A percentile compares a stretch with the other conserved stretches of the same genome.
phyloP scores from a whole-genome alignment of 2,888 invertebrate genomes.

The Orchesellides sinensis region DNA sequence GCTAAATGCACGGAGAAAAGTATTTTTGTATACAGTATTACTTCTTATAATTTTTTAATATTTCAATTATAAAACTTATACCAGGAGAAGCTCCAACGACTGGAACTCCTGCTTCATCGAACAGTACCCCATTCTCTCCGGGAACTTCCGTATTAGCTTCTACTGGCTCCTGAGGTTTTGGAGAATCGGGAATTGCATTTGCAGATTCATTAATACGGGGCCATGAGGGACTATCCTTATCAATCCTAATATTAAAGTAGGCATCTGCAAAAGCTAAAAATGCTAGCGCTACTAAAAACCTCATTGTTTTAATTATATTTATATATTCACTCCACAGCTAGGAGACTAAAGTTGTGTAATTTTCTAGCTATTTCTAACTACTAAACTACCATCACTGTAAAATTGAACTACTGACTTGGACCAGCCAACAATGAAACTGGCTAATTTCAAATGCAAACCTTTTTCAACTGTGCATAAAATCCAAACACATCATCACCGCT shows the following conservation, averaged over 20 bases:
- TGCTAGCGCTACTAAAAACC: constrained; percentile 12
- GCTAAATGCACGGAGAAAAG: background rate
- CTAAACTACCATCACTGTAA: constrained; percentile 19
- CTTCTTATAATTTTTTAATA: no score
- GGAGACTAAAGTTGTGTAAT: no score
- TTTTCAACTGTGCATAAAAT: no score
- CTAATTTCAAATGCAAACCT: background rate
- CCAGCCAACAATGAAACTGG: background rate
- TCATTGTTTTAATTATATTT: constrained; percentile 33
- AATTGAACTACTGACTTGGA: constrained; percentile 27
- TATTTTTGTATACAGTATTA: no score
- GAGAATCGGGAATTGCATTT: constrained; percentile 34
- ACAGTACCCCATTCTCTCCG: constrained; percentile 19
- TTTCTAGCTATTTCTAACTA: no score
- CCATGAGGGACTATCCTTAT: constrained; percentile 53
- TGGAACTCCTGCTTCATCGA: constrained; percentile 22
- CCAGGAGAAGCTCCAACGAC: background rate
- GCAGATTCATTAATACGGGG: constrained; percentile 47
- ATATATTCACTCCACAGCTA: background rate
- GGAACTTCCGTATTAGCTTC: constrained; percentile 28
- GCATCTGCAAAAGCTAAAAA: constrained; percentile 27
- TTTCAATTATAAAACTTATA: no score
- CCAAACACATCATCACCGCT: background rate
- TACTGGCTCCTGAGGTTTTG: background rate
- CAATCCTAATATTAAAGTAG: constrained; percentile 50